Percentiles rank a stretch among this genome's conserved stretches.
These are phyloP conservation scores for Urosaurus nigricauda DNA, from an alignment of 2,797 vertebrate genomes.

Conservation along the genomic window DNA sequence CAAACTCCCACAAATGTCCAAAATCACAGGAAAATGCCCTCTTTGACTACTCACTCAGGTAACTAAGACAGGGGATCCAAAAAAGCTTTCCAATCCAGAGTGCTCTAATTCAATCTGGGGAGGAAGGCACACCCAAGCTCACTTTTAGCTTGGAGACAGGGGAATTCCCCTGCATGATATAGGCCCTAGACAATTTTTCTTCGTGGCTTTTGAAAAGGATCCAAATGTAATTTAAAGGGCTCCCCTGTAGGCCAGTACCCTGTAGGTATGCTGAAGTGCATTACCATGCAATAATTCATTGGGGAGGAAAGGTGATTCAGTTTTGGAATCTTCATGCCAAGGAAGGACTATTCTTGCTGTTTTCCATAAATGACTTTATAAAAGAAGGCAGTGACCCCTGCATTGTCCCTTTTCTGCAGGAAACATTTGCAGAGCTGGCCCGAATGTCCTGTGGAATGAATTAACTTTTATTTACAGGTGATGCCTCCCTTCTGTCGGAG, in stretches of 20 bases:
- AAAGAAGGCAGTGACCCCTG: rapidly evolving
- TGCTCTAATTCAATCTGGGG: slow-evolving; percentile 68
- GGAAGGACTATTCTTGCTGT: background rate
- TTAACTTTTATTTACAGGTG: background rate
- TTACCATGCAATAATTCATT: slow-evolving; percentile 50
- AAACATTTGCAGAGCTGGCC: background rate
- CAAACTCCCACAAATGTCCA: background rate
- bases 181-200: slow-evolving; percentile 73
- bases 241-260: slow-evolving; percentile 64
- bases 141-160: slow-evolving; percentile 80
- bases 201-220: slow-evolving; percentile 74
- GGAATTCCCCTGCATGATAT: slow-evolving; percentile 80
- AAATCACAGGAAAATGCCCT: background rate
- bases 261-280: slow-evolving; percentile 46
- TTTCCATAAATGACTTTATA: background rate
- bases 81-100: slow-evolving; percentile 45
- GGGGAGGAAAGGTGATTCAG: slow-evolving; percentile 45
- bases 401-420: background rate
- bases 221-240: slow-evolving; percentile 72
- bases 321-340: slow-evolving; percentile 52
- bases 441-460: background rate
- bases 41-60: slow-evolving; percentile 69
- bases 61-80: background rate
- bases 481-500: too few relatives aligned
- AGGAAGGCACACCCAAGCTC: slow-evolving; percentile 71